Evolutionary conservation across 2,113 vertebrate species (phyloP), one percentile per base, ranked within the genome.

Genomic region (Oxyruncus cristatus): DNA sequence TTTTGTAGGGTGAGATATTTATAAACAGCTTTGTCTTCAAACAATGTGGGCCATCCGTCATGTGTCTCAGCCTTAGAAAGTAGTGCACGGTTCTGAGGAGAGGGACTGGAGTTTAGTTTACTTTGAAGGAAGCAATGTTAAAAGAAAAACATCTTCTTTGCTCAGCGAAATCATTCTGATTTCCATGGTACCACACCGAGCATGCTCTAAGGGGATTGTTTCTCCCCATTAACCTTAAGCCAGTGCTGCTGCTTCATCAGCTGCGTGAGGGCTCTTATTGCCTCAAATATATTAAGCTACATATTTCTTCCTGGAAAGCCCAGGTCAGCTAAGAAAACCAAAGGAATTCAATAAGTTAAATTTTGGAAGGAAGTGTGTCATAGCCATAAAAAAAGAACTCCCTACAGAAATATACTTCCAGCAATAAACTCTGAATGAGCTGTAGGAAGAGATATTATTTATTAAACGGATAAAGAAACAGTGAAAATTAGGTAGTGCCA

Each of bases 21-120:
- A 96, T 97, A 96, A 94, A 92, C 75, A 96, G 76, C 85, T 88
- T 92, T 96, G 90, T 96, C 93, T 91, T 94, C 76, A 92, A 86
- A 95, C 92, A 95, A 72, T 84, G 65, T 72, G 56, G 49, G 65
- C 85, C 79, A 93, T 92, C 91, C 49, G 74, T 96, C 92, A 92
- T 75, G 8, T 56, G 44, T 67, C 74, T 89, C 32, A 61, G 52
- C 33, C 79, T 80, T 28, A 85, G 65, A 92, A 85, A 86, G 30
- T 35, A 73, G 85, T 13, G 20, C 24, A 32, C 0, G 1, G 47
- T 74, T 90, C 88, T 88, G 83, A 88, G 82, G 39, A 94, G 49
- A 6, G 2, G n/a, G 27, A 15, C 63, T 65, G 66, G 70, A 59
- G 44, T 55, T 81, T 12, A 56, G 41, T 85, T 88, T 95, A 77